Conservation (phyloP, 1,140 invertebrate species). For the Aculops lycopersici region DNA sequence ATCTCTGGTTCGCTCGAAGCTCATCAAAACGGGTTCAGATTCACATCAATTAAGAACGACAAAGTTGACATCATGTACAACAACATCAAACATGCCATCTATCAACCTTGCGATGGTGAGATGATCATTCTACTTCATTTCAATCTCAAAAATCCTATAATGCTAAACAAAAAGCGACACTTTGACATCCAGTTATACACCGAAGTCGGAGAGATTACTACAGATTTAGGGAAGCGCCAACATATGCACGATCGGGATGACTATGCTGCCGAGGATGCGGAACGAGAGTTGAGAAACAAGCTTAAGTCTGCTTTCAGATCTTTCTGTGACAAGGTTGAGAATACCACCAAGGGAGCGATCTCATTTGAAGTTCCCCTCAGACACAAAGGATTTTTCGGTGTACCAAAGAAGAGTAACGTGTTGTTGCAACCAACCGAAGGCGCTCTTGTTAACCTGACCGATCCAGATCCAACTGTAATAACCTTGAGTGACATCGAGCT, state of each 20-base stretch:
- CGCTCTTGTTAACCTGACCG: slow-evolving; percentile 78
- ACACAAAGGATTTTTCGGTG: slow-evolving; percentile 84
- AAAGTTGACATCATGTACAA: slow-evolving; percentile 98
- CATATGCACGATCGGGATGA: slow-evolving; percentile 98
- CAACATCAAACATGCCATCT: slow-evolving; percentile 98
- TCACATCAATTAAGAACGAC: slow-evolving; percentile 84
- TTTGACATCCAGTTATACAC: slow-evolving; percentile 97
- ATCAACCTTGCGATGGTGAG: slow-evolving; percentile 95
- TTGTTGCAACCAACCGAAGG: slow-evolving; percentile 82
- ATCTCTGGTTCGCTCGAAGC: slow-evolving; percentile 70
- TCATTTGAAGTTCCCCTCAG: slow-evolving; percentile 96
- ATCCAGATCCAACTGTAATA: slow-evolving; percentile 97
- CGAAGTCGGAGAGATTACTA: slow-evolving; percentile 96
- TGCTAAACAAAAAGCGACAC: slow-evolving; percentile 98
- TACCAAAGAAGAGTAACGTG: slow-evolving; percentile 82
- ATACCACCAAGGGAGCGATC: slow-evolving; percentile 76
- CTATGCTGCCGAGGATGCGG: slow-evolving; percentile 85
- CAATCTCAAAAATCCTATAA: slow-evolving; percentile 87
- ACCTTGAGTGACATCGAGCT: slow-evolving; percentile 86
- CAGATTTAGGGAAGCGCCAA: slow-evolving; percentile 93
- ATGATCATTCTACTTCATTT: slow-evolving; percentile 99
- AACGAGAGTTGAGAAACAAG: slow-evolving; percentile 76
- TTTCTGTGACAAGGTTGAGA: slow-evolving; percentile 89
- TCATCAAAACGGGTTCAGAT: slow-evolving; percentile 80
- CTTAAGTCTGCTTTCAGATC: slow-evolving; percentile 88